A percentile compares a stretch with the other conserved stretches of the same genome.
Evolutionary conservation across 2,113 vertebrate species (phyloP).

Genomic region (Hyaena hyaena): DNA sequence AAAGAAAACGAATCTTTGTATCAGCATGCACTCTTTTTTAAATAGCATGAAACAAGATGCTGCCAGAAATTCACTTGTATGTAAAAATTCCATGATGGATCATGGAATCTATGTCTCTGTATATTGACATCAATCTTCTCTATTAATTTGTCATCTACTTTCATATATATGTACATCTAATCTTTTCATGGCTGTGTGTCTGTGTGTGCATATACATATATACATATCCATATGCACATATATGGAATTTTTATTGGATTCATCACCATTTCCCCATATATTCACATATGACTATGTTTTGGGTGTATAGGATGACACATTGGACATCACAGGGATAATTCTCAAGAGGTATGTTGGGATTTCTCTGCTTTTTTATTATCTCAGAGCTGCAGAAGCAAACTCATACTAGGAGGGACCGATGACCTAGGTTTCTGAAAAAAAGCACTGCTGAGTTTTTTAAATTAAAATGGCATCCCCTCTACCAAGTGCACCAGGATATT

Average conservation of each 20-base stretch:
- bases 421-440: not conserved
- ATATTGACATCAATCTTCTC: not conserved
- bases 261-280: rapidly evolving
- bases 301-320: rapidly evolving
- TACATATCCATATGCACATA: rapidly evolving
- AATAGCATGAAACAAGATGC: not conserved
- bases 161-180: not conserved
- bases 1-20: not conserved
- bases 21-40: not conserved
- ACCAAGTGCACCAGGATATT: rapidly evolving
- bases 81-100: not conserved
- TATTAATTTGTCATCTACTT: not conserved
- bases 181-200: not conserved
- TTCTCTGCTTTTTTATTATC: not conserved
- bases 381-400: not conserved
- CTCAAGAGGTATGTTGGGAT: not conserved
- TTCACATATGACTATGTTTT: rapidly evolving
- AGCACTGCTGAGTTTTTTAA: not conserved
- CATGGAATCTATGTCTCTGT: not conserved
- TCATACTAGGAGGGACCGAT: not conserved
- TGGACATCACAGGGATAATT: not conserved
- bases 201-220: not conserved
- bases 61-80: not conserved
- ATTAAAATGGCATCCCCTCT: not conserved
- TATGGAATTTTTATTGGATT: not conserved